Evolutionary conservation across 2,797 vertebrate species (phyloP).

Genomic region (Lutjanus argentimaculatus): DNA sequence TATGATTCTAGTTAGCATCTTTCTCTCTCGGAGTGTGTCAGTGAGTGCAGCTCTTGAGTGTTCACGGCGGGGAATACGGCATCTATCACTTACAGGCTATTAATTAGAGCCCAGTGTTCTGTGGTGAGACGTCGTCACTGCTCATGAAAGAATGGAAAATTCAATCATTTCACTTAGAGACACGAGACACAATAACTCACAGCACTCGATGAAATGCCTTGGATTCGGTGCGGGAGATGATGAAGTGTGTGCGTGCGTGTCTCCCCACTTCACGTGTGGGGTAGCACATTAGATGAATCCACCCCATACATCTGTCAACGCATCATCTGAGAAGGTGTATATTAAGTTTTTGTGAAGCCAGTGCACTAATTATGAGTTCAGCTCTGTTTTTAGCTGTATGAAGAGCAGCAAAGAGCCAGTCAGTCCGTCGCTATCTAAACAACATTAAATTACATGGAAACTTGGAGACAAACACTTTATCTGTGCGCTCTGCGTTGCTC

Average conservation of each 20-base stretch:
- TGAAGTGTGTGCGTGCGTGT: conserved; percentile 37
- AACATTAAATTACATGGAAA: conserved; percentile 80
- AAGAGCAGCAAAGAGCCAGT: conserved; percentile 63
- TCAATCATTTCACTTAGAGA: conserved; percentile 63
- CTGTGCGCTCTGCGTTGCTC: conserved; percentile 36
- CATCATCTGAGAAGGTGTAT: conserved; percentile 68
- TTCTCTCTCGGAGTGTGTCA: too few relatives aligned
- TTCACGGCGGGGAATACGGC: conserved; percentile 35
- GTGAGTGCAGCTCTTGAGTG: conserved; percentile 29
- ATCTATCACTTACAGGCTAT: conserved; percentile 72
- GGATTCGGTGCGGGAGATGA: conserved; percentile 25
- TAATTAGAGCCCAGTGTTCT: conserved; percentile 78
- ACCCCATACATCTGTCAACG: conserved; percentile 71
- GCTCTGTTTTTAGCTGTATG: conserved; percentile 46
- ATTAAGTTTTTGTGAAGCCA: conserved; percentile 70
- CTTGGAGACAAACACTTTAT: conserved; percentile 67
- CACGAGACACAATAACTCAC: conserved; percentile 60
- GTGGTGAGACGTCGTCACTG: conserved; percentile 58
- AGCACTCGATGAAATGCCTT: conserved; percentile 45
- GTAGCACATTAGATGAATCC: conserved; percentile 33
- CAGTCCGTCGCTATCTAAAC: conserved; percentile 74
- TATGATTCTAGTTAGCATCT: too few relatives aligned
- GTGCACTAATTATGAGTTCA: conserved; percentile 68
- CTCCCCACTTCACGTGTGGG: conserved; percentile 51
- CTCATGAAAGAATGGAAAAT: conserved; percentile 79